Conservation (phyloP, 1,140 invertebrate species). For the Polypedilum pembai region DNA sequence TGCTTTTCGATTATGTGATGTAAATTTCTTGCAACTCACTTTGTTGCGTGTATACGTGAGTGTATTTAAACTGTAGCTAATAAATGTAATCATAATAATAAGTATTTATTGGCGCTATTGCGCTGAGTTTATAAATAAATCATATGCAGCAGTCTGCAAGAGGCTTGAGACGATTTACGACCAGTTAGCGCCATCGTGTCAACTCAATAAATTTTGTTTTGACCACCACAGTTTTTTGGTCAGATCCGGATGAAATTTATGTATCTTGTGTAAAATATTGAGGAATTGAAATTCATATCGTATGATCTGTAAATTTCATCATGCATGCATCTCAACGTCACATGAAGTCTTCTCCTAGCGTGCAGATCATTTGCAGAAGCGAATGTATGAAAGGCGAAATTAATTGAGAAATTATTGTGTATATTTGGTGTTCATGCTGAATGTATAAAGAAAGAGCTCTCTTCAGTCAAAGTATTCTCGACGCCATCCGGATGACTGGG, state of each 20-base stretch:
- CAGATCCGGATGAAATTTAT: slow-evolving; percentile 10
- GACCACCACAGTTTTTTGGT: background rate
- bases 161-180: no score
- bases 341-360: background rate
- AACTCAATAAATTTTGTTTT: no score
- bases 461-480: background rate
- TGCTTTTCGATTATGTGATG: background rate
- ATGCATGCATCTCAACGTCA: background rate
- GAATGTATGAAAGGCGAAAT: background rate
- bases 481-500: slow-evolving; percentile 2
- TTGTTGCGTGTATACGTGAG: no score
- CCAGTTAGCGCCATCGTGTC: no score
- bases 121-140: background rate
- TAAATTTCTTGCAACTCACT: background rate
- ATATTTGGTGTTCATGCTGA: background rate
- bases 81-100: background rate
- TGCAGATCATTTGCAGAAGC: background rate
- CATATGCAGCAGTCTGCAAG: background rate
- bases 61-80: no score
- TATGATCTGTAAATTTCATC: background rate
- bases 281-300: background rate
- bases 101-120: slow-evolving; percentile 10
- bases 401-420: slow-evolving; percentile 8
- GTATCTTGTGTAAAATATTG: background rate
- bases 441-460: background rate